Conservation (phyloP, 2,113 vertebrate genomes). For the Hypocryptadius cinnamomeus region DNA sequence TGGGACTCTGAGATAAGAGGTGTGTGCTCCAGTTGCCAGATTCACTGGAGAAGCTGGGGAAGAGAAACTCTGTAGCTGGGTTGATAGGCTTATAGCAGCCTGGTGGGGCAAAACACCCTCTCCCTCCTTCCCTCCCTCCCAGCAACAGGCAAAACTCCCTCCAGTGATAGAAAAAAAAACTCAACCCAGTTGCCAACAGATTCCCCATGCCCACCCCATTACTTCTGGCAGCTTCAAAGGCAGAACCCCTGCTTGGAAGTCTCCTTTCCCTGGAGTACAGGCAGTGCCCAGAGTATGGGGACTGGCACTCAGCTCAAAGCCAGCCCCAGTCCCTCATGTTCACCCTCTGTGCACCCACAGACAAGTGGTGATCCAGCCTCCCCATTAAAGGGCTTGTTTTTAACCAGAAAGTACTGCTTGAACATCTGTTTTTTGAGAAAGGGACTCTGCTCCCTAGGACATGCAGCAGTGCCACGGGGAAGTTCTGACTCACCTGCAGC, state of each 20-base stretch:
- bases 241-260: not conserved
- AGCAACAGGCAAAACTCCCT: not conserved
- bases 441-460: not conserved
- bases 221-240: not conserved
- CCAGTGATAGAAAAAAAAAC: not conserved
- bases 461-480: accelerated
- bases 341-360: not conserved
- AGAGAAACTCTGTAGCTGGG: not conserved
- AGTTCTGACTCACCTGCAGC: not conserved
- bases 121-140: not conserved
- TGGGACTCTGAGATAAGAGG: not conserved
- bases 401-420: not conserved
- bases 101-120: not conserved
- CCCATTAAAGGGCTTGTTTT: not conserved
- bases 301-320: not conserved
- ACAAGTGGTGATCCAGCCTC: not conserved
- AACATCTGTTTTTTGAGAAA: not conserved
- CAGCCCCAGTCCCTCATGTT: not conserved
- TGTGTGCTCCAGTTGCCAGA: not conserved
- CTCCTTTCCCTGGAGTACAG: not conserved
- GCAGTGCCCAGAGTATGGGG: accelerated
- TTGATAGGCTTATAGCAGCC: not conserved
- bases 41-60: not conserved
- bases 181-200: not conserved
- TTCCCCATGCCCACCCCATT: not conserved